Conservation (phyloP, 1,140 invertebrate species). For the Leptinotarsa undecemlineata region DNA sequence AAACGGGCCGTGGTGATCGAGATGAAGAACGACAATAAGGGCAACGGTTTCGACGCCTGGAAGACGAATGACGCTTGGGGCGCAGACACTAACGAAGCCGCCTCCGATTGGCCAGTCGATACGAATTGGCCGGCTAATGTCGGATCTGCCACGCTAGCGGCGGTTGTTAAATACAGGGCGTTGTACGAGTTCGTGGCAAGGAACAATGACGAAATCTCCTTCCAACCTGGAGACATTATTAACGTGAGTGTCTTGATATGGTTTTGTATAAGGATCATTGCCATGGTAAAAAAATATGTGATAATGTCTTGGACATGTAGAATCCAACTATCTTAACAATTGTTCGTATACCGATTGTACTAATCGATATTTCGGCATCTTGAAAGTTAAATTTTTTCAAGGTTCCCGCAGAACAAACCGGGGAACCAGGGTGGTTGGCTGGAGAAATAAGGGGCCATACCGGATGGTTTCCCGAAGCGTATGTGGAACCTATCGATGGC, state of each 20-base stretch:
- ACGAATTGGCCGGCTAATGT: conserved; percentile 51
- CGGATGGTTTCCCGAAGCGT: conserved; percentile 98
- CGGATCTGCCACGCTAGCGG: conserved; percentile 54
- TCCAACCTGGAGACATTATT: conserved; percentile 93
- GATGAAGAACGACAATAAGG: conserved; percentile 58
- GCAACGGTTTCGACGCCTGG: conserved; percentile 50
- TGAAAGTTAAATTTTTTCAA: conserved; percentile 48
- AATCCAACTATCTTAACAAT: too few species aligned
- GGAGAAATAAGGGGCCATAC: conserved; percentile 85
- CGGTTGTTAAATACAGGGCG: conserved; percentile 79
- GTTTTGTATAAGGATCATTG: too few species aligned
- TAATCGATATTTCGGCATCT: background rate
- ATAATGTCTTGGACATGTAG: too few species aligned
- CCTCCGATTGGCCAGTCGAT: conserved; percentile 60
- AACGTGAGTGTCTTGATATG: conserved; percentile 61
- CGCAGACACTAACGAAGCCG: conserved; percentile 19
- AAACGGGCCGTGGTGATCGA: conserved; percentile 55
- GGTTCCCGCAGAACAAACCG: conserved; percentile 81
- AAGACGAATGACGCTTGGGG: conserved; percentile 54
- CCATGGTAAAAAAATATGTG: too few species aligned
- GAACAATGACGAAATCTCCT: conserved; percentile 91
- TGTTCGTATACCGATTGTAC: background rate
- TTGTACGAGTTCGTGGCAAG: conserved; percentile 93
- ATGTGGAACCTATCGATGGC: conserved; percentile 81
- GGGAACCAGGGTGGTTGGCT: conserved; percentile 96